Percentiles rank a stretch among this genome's conserved stretches.
phyloP scores from a whole-genome alignment of 2,113 vertebrate genomes.

The Hippocampus barbouri region DNA sequence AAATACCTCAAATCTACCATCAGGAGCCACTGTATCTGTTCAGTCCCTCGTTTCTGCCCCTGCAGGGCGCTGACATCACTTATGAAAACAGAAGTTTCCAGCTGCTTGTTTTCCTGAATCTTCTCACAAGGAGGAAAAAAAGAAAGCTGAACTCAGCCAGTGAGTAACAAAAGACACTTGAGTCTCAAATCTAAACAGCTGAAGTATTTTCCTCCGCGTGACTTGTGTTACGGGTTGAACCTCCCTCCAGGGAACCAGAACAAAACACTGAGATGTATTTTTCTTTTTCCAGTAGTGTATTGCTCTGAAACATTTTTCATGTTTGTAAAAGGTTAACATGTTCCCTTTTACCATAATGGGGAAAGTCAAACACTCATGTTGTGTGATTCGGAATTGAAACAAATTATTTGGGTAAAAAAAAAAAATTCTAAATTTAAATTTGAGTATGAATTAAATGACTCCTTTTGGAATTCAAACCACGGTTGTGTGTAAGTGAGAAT shows the following conservation, averaged over 20 bases:
- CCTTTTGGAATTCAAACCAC: not conserved
- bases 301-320: not conserved
- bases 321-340: not conserved
- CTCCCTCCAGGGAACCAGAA: conserved; percentile 51
- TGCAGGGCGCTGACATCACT: conserved; percentile 59
- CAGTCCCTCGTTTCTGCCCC: conserved; percentile 49
- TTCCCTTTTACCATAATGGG: not conserved
- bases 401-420: not conserved
- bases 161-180: conserved; percentile 46
- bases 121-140: conserved; percentile 53
- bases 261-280: conserved; percentile 28
- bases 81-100: conserved; percentile 66
- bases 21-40: conserved; percentile 44
- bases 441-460: too few species aligned
- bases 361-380: not conserved
- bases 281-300: conserved; percentile 1
- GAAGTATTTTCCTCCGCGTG: conserved; percentile 44
- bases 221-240: conserved; percentile 55
- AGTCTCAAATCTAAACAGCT: conserved; percentile 36
- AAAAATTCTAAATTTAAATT: too few species aligned
- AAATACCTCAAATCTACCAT: conserved; percentile 16
- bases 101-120: conserved; percentile 63
- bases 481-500: not conserved
- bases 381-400: not conserved
- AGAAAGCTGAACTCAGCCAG: conserved; percentile 57